These are phyloP conservation scores for Abramis brama DNA, from an alignment of 2,113 vertebrate species.

Conservation along the genomic window DNA sequence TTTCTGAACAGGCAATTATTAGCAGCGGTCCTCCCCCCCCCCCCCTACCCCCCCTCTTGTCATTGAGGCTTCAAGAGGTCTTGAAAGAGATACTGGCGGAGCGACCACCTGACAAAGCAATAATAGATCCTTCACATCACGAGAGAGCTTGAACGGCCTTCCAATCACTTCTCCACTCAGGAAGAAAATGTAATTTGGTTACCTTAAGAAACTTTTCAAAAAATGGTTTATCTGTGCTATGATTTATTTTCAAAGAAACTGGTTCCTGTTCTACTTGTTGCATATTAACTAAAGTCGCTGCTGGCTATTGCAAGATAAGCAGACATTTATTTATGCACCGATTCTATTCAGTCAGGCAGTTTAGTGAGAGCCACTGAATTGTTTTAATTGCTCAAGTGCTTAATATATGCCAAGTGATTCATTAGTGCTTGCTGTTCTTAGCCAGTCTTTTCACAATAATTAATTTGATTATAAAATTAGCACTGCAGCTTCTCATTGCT, in stretches of 20 bases:
- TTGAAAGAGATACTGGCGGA: slow-evolving; percentile 26
- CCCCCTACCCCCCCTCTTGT: slow-evolving; percentile 4
- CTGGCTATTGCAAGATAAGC: slow-evolving; percentile 19
- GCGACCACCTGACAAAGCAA: slow-evolving; percentile 10
- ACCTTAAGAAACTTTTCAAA: neutral
- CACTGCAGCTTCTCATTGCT: slow-evolving; percentile 64
- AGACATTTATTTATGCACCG: slow-evolving; percentile 48
- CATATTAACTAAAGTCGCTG: slow-evolving; percentile 22
- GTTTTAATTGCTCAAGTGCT: slow-evolving; percentile 62
- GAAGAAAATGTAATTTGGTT: neutral
- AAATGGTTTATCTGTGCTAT: neutral
- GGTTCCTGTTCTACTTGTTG: neutral
- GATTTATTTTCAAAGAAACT: neutral
- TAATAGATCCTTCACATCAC: slow-evolving; percentile 38
- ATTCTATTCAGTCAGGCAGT: slow-evolving; percentile 48
- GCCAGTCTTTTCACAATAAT: slow-evolving; percentile 37
- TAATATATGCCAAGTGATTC: slow-evolving; percentile 59
- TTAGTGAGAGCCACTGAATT: slow-evolving; percentile 59
- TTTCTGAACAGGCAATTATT: slow-evolving; percentile 25
- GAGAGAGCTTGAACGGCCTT: neutral
- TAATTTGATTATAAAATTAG: slow-evolving; percentile 68
- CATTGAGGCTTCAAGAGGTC: slow-evolving; percentile 16
- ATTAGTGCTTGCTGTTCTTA: slow-evolving; percentile 27
- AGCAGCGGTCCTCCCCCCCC: neutral
- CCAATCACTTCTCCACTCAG: neutral